Evolutionary conservation across 2,888 invertebrate species (phyloP).

Genomic region (Camponotus fellah): DNA sequence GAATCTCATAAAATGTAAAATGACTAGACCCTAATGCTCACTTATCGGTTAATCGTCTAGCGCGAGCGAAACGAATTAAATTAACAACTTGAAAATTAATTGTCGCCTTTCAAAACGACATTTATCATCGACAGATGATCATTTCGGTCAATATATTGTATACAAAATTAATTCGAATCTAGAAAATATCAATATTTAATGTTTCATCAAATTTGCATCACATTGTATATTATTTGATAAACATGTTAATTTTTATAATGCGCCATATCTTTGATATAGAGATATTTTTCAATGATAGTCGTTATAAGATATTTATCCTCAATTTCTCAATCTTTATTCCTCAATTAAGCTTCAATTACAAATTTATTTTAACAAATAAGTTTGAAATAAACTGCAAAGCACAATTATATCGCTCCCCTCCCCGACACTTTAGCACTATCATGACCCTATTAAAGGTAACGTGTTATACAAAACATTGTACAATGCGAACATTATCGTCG

Average conservation of each 20-base stretch:
- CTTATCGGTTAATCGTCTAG: conserved; percentile 52
- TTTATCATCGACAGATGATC: background rate
- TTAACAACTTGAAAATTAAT: background rate
- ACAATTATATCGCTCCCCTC: background rate
- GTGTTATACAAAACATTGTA: conserved; percentile 30
- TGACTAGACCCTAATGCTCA: conserved; percentile 23
- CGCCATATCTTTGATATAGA: background rate
- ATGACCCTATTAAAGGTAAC: conserved; percentile 8
- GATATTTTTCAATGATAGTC: background rate
- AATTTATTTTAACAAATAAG: background rate
- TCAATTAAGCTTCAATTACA: background rate
- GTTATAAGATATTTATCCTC: background rate
- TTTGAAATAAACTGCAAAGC: background rate
- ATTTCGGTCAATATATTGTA: background rate
- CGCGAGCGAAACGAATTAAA: conserved; percentile 63
- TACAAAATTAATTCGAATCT: conserved; percentile 5
- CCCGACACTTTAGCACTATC: background rate
- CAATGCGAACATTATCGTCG: conserved; percentile 31
- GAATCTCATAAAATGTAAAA: conserved; percentile 59
- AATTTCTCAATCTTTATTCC: too few species aligned
- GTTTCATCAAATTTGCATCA: background rate
- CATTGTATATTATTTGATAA: background rate
- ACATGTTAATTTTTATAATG: background rate
- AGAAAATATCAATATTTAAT: background rate
- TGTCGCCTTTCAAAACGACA: background rate